Evolutionary conservation across 2,888 invertebrate species (phyloP).

Genomic region (Standfussiana lucernea): DNA sequence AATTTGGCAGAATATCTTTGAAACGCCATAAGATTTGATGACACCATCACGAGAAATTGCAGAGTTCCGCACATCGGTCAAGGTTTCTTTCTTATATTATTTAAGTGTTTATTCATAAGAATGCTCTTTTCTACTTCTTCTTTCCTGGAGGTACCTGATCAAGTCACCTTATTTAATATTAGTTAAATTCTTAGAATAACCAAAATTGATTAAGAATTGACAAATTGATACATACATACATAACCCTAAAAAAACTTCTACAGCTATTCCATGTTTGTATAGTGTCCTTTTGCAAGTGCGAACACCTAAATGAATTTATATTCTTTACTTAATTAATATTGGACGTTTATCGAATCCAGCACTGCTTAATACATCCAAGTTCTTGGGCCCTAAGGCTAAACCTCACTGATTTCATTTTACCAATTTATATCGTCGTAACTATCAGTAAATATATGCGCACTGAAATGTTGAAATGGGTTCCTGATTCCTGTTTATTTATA

Average conservation of each 20-base stretch:
- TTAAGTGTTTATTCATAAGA: neutral
- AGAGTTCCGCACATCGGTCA: slow-evolving; percentile 15
- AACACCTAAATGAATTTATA: neutral
- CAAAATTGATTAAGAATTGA: neutral
- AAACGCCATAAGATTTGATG: slow-evolving; percentile 46
- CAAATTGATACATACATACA: neutral
- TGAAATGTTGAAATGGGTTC: neutral
- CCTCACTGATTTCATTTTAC: neutral
- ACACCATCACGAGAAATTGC: slow-evolving; percentile 21
- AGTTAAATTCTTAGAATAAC: neutral
- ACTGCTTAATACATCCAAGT: neutral
- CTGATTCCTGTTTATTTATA: neutral
- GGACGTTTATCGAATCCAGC: neutral
- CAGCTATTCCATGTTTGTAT: neutral
- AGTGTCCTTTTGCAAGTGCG: neutral
- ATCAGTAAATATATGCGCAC: neutral
- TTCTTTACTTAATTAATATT: neutral
- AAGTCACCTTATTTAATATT: neutral
- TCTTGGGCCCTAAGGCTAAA: neutral
- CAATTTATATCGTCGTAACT: neutral
- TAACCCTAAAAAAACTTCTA: neutral
- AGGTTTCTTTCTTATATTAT: slow-evolving; percentile 24
- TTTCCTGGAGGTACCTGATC: neutral
- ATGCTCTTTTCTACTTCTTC: neutral
- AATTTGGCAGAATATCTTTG: slow-evolving; percentile 37